A percentile compares a stretch with the other conserved stretches of the same genome.
These are phyloP conservation scores for Morpho achilles DNA, from an alignment of 2,888 invertebrate genomes.

Conservation along the genomic window DNA sequence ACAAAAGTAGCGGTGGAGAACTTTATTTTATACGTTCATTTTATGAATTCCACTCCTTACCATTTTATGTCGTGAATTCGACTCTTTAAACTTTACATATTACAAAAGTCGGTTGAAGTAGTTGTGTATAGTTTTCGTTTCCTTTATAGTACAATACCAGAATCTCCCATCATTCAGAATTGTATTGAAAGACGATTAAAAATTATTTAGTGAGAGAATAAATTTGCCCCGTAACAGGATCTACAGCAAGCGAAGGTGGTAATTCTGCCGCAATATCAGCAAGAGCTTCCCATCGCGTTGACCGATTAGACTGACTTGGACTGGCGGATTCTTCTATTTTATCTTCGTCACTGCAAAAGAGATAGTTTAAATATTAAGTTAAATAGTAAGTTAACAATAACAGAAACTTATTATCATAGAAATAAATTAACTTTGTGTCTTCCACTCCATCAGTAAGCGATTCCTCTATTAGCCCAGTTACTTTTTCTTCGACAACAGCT, in stretches of 20 bases:
- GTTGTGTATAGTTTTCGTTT: no score
- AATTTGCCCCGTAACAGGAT: slow-evolving; percentile 69
- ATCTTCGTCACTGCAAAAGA: slow-evolving; percentile 32
- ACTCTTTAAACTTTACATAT: no score
- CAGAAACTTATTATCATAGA: neutral
- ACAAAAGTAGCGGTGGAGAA: no score
- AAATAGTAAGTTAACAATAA: neutral
- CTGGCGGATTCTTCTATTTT: slow-evolving; percentile 41
- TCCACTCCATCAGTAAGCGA: slow-evolving; percentile 10
- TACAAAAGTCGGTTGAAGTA: no score
- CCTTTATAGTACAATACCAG: no score
- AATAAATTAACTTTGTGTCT: slow-evolving; percentile 9
- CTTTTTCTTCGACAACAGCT: slow-evolving; percentile 14
- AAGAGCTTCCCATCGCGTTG: slow-evolving; percentile 81
- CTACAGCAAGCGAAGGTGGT: slow-evolving; percentile 69
- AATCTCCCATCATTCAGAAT: no score
- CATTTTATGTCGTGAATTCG: no score
- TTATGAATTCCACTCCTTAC: no score
- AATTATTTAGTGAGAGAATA: slow-evolving; percentile 60
- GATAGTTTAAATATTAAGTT: slow-evolving; percentile 1
- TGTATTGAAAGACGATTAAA: no score
- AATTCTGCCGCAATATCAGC: slow-evolving; percentile 80
- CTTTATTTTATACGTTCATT: no score
- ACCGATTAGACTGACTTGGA: slow-evolving; percentile 67
- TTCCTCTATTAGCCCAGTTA: neutral